Conservation (phyloP, 2,888 invertebrate genomes). For the Dexiosoma caninum region DNA sequence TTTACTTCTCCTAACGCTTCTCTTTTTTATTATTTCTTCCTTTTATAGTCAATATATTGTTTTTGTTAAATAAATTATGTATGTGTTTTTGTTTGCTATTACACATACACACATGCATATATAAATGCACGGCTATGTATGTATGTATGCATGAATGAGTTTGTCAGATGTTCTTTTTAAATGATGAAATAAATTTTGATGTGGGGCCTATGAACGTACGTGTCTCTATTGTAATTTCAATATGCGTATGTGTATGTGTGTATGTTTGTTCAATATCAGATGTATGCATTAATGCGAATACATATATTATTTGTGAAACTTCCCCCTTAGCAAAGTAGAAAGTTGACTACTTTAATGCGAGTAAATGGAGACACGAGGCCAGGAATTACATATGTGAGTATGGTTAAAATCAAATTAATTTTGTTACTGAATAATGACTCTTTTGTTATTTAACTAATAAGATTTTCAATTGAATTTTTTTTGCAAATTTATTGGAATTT, state of each 20-base stretch:
- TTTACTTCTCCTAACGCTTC: background rate
- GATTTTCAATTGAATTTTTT: conserved; percentile 26
- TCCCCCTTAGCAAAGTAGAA: background rate
- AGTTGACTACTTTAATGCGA: conserved; percentile 19
- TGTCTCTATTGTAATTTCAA: background rate
- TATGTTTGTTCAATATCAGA: no score
- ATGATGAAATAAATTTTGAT: conserved; percentile 18
- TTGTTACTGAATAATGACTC: conserved; percentile 17
- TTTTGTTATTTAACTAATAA: conserved; percentile 29
- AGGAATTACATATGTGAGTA: background rate
- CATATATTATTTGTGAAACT: background rate
- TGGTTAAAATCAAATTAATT: conserved; percentile 54
- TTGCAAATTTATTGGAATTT: background rate
- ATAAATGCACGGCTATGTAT: background rate
- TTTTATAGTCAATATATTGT: conserved; percentile 39
- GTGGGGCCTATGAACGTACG: background rate
- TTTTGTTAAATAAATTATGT: conserved; percentile 45
- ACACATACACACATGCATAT: background rate
- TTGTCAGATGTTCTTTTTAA: conserved; percentile 8
- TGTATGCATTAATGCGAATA: background rate
- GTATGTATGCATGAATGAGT: background rate
- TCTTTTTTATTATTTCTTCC: background rate
- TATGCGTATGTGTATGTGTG: background rate
- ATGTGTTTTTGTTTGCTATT: background rate
- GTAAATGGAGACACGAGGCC: no score